Evolutionary conservation across 2,888 invertebrate species (phyloP).

Genomic region (Uropetala carovei): DNA sequence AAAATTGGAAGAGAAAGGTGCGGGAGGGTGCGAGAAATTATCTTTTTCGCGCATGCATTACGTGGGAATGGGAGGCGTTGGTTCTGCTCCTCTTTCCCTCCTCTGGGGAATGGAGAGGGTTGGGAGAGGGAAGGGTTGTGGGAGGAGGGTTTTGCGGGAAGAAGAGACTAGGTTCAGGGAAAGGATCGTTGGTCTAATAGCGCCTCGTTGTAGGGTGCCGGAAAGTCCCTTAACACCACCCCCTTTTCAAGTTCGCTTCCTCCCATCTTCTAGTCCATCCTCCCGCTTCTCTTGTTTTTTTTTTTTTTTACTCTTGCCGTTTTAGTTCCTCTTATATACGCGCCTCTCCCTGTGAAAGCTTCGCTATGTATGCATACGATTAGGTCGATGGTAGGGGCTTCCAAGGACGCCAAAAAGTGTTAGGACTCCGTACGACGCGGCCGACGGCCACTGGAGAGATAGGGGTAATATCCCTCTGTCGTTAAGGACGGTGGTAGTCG

Average conservation of each 20-base stretch:
- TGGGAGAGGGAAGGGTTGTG: not conserved
- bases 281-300: not conserved
- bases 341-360: too few species aligned
- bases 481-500: too few species aligned
- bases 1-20: not conserved
- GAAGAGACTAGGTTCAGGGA: constrained; percentile 38
- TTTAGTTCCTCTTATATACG: not conserved
- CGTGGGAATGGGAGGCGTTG: too few species aligned
- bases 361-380: too few species aligned
- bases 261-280: not conserved
- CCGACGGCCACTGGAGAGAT: too few species aligned
- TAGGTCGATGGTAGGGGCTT: too few species aligned
- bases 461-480: too few species aligned
- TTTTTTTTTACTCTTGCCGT: not conserved
- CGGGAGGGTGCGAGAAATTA: not conserved
- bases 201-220: constrained; percentile 27
- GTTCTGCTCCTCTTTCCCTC: too few species aligned
- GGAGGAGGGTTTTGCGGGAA: not conserved
- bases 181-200: constrained; percentile 49
- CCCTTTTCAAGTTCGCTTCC: not conserved
- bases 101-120: too few species aligned
- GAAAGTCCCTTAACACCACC: not conserved
- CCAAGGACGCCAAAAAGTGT: too few species aligned
- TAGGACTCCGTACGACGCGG: too few species aligned
- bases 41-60: too few species aligned